Base-by-base conservation (phyloP, 1,140 invertebrate species). In the honey bee (Apis mellifera) region DNA sequence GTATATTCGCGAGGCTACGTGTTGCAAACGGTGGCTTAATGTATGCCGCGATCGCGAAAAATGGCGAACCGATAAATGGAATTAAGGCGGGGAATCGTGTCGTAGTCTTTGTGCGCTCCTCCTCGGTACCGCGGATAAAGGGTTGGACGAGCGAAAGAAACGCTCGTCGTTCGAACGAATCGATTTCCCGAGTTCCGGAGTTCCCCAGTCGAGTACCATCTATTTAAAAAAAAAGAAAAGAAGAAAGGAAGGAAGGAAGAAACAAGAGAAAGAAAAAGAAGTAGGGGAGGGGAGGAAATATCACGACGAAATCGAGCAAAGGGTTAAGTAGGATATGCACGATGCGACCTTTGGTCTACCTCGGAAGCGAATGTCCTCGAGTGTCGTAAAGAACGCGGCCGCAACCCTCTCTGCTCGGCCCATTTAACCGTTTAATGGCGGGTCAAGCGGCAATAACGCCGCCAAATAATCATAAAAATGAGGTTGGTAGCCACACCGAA, bases 391-490 rank as follows among this genome's bases (percentile, higher is more conserved):
- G 83, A 86, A 78, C 83, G 23, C 65, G 73, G 78, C 62, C 81
- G 68, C 72, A 83, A 82, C 57, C 79, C 76, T 88, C 89, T 84
- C 81, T 78, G 65, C 71, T 87, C 83, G 54, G 82, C 65, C 84
- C 85, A 85, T 91, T 92, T 90, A 91, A 89, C 85, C 84, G 89
- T 79, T 92, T 92, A 91, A 92, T 90, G 89, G 79, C 84, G 81
- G 88, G 91, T 92, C 90, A 91, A 91, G 89, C 87, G 89, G 86
- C 86, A 88, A 90, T 92, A 92, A 92, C 86, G 82, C 89, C 72
- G 82, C 72, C 83, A 79, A 92, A 92, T 92, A 89, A 91, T 91
- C 88, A 88, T 92, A 91, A 92, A 92, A 91, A 91, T 78, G 80
- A 84, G 81, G 86, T 82, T 90, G 89, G 89, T 90, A 90, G 90